Conservation (phyloP, 2,113 vertebrate genomes). For the Leptobrachium leishanense region DNA sequence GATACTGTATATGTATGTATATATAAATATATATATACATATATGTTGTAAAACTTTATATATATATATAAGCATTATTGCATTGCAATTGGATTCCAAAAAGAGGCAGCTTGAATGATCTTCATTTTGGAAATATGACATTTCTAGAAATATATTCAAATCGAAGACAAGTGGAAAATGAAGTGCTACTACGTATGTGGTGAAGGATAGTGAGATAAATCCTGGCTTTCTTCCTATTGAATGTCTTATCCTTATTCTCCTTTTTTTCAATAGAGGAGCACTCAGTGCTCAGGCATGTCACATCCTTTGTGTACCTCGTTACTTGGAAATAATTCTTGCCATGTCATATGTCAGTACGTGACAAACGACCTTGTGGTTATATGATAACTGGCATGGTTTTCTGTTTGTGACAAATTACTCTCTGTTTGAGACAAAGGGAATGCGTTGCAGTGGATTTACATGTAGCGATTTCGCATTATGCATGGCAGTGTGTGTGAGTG, state of each 20-base stretch:
- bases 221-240: neutral
- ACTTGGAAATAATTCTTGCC: constrained; percentile 27
- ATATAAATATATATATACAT: too few species aligned
- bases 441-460: neutral
- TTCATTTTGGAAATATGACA: too few species aligned
- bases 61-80: too few species aligned
- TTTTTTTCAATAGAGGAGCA: neutral
- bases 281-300: neutral
- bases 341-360: constrained; percentile 13
- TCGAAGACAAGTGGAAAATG: neutral
- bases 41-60: too few species aligned
- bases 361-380: constrained; percentile 15
- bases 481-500: neutral
- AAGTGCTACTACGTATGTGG: neutral
- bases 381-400: constrained; percentile 1
- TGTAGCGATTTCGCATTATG: neutral
- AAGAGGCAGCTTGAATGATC: too few species aligned
- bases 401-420: neutral
- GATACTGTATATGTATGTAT: too few species aligned
- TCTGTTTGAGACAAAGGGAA: neutral
- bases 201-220: neutral
- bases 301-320: constrained; percentile 3
- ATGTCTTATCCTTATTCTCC: too few species aligned
- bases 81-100: too few species aligned
- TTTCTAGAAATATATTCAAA: neutral